These are phyloP conservation scores for Charanyca ferruginea DNA, from an alignment of 2,888 invertebrate species.

Conservation along the genomic window DNA sequence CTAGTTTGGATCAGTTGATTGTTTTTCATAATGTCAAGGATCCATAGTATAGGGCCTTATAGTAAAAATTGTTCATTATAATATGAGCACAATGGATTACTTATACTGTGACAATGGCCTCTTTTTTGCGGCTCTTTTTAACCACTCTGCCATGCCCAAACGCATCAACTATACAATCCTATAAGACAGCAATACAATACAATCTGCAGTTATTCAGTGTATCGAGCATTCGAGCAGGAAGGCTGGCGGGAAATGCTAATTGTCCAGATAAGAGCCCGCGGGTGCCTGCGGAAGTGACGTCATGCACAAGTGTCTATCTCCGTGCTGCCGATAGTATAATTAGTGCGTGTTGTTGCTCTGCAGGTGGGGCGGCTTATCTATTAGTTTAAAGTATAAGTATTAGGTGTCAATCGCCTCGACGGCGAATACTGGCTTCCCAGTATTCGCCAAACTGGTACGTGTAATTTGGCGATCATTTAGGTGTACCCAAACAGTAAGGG, in stretches of 20 bases:
- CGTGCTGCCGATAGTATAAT: conserved; percentile 43
- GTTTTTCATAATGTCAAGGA: no score
- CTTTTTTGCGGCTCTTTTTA: no score
- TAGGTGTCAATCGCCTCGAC: background rate
- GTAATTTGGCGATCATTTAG: no score
- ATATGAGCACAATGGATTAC: no score
- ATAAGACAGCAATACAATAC: background rate
- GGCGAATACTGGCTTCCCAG: background rate
- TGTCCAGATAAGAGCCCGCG: conserved; percentile 69
- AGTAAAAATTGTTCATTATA: no score
- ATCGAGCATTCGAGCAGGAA: conserved; percentile 42
- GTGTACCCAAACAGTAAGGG: no score
- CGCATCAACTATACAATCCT: background rate
- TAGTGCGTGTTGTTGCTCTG: conserved; percentile 37
- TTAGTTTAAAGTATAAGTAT: conserved; percentile 7
- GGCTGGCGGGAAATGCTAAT: conserved; percentile 70
- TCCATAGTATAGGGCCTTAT: no score
- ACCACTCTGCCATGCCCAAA: no score
- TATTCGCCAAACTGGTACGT: background rate
- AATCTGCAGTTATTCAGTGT: conserved; percentile 23
- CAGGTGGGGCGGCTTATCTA: conserved; percentile 12
- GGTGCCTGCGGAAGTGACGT: conserved; percentile 69
- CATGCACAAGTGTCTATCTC: conserved; percentile 59
- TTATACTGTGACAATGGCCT: no score
- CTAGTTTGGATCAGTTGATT: no score